Conservation (phyloP, 2,113 vertebrate genomes). For the Crypturellus undulatus region DNA sequence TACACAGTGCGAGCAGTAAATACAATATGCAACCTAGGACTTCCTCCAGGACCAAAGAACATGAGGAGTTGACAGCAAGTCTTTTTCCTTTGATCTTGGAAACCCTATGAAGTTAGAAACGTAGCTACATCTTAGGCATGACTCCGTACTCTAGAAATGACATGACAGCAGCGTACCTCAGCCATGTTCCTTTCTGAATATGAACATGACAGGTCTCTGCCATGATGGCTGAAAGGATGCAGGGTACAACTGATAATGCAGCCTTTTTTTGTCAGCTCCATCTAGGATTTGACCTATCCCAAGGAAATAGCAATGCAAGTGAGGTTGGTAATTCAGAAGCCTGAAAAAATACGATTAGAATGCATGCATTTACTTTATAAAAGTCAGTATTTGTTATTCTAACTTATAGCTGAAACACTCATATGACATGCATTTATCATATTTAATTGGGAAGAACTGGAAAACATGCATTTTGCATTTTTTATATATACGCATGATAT, state of each 20-base stretch:
- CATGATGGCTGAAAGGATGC: background rate
- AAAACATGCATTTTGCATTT: background rate
- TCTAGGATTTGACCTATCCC: background rate
- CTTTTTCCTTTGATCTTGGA: background rate
- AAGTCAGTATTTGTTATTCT: background rate
- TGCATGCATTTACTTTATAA: background rate
- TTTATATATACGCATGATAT: background rate
- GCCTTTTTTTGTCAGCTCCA: background rate
- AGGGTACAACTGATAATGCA: background rate
- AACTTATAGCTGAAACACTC: constrained; percentile 26
- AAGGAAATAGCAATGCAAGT: background rate
- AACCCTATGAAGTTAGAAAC: background rate
- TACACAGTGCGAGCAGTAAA: background rate
- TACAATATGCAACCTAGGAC: background rate
- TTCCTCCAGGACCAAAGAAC: background rate
- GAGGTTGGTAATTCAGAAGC: background rate
- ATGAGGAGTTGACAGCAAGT: fast-evolving
- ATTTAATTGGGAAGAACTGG: constrained; percentile 52
- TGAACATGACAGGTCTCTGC: background rate
- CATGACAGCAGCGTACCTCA: background rate
- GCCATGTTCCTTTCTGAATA: background rate
- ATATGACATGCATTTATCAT: constrained; percentile 15
- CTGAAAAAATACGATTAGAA: background rate
- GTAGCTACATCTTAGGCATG: background rate
- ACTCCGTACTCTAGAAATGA: background rate